phyloP scores from a whole-genome alignment of 2,113 vertebrate species.

The Cebus imitator region DNA sequence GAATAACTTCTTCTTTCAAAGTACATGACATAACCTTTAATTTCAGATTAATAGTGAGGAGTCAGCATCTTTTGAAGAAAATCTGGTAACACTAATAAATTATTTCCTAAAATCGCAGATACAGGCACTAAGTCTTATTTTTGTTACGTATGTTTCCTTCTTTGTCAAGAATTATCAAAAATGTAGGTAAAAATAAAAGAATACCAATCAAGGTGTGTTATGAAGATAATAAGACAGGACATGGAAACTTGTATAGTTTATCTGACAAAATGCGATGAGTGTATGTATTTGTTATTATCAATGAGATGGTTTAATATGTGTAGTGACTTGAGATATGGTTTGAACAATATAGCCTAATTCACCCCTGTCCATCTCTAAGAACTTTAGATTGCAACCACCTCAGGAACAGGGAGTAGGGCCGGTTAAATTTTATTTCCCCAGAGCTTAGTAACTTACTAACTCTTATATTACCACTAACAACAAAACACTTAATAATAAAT shows the following conservation, averaged over 20 bases:
- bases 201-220: background rate
- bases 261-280: background rate
- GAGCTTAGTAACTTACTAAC: background rate
- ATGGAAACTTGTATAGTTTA: background rate
- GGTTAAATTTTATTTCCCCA: slow-evolving; percentile 1
- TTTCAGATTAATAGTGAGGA: background rate
- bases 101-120: slow-evolving; percentile 17
- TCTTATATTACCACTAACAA: background rate
- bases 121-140: background rate
- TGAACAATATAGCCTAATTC: background rate
- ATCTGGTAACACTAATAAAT: background rate
- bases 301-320: background rate
- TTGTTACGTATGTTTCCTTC: background rate
- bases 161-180: slow-evolving; percentile 2
- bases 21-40: background rate
- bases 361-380: background rate
- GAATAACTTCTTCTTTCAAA: slow-evolving; percentile 2
- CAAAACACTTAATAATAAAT: background rate
- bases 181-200: background rate
- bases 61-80: background rate
- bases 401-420: background rate
- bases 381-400: background rate
- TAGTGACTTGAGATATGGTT: slow-evolving; percentile 8
- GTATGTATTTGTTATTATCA: slow-evolving; percentile 16
- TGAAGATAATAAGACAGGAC: background rate